Evolutionary conservation across 2,888 invertebrate species (phyloP).

Genomic region (Luperina testacea): DNA sequence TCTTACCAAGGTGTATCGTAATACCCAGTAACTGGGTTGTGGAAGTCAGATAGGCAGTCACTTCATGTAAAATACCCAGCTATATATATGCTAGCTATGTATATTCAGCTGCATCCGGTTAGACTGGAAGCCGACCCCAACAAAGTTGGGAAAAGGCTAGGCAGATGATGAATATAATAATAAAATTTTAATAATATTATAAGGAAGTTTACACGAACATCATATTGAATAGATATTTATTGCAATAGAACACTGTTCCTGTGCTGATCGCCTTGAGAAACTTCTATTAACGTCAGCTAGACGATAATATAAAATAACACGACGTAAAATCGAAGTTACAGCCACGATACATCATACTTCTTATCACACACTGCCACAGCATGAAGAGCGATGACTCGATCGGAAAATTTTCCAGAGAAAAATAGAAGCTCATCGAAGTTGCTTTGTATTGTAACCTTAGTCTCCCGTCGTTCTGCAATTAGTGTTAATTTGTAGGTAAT

Average conservation of each 20-base stretch:
- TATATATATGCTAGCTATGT: too few relatives aligned
- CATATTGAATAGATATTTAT: constrained; percentile 9
- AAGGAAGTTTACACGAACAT: constrained; percentile 7
- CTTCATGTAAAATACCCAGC: too few relatives aligned
- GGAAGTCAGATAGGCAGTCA: too few relatives aligned
- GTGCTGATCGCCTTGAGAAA: constrained; percentile 59
- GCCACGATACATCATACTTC: constrained; percentile 49
- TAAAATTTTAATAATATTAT: neutral
- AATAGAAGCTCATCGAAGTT: constrained; percentile 27
- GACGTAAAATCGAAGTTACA: constrained; percentile 53
- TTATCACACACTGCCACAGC: constrained; percentile 51
- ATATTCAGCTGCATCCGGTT: too few relatives aligned
- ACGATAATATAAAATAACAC: constrained; percentile 35
- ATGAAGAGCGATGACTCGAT: constrained; percentile 44
- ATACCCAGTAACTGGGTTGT: too few relatives aligned
- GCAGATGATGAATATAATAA: neutral
- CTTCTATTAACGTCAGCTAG: constrained; percentile 50
- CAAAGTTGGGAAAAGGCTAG: too few relatives aligned
- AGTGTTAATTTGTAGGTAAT: constrained; percentile 4
- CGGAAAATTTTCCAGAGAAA: constrained; percentile 37
- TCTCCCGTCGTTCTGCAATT: constrained; percentile 7
- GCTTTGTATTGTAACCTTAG: constrained; percentile 47
- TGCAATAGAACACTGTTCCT: constrained; percentile 21
- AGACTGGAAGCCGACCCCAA: too few relatives aligned
- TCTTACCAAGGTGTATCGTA: too few relatives aligned